Conservation (phyloP, 1,140 invertebrate species). For the Lepidurus packardi region DNA sequence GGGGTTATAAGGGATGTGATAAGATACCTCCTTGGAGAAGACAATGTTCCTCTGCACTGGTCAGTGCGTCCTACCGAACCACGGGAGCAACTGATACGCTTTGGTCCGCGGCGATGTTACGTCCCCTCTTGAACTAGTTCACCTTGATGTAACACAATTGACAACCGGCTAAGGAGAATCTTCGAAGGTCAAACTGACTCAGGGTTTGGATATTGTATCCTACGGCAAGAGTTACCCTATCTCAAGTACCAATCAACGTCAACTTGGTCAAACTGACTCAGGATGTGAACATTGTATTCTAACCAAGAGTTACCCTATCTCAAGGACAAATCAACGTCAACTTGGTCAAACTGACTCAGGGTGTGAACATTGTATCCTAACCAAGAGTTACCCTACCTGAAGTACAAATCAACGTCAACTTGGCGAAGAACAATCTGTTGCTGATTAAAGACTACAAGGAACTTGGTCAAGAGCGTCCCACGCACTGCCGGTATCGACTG, state of each 20-base stretch:
- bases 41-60: not conserved
- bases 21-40: not conserved
- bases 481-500: not conserved
- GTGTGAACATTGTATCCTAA: not conserved
- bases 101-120: not conserved
- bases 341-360: not conserved
- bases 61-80: not conserved
- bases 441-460: not conserved
- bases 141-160: conserved; percentile 6
- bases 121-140: not conserved
- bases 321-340: too few relatives aligned
- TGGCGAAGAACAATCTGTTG: too few relatives aligned
- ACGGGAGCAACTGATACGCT: not conserved
- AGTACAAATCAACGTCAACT: not conserved
- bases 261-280: too few relatives aligned
- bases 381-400: not conserved
- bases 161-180: not conserved
- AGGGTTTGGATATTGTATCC: not conserved
- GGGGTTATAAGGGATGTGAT: not conserved
- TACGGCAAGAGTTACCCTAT: not conserved
- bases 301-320: too few relatives aligned
- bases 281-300: too few relatives aligned
- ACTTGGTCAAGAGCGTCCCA: not conserved
- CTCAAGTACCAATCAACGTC: not conserved
- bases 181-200: not conserved